Evolutionary conservation across 2,797 vertebrate genomes (phyloP).

Genomic region (Enteromius afrohamiltoni): DNA sequence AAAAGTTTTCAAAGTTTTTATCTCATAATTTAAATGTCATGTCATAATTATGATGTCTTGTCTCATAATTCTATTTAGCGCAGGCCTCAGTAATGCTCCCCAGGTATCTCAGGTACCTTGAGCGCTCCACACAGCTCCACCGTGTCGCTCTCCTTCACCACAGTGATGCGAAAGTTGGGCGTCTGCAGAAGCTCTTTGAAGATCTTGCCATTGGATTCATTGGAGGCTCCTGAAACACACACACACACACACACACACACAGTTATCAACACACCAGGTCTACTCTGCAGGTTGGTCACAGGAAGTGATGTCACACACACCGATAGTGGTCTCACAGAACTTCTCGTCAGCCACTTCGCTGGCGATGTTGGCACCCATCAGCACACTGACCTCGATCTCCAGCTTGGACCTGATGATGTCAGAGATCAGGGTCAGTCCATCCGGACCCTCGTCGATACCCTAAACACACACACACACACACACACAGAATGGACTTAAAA

Average conservation of each 20-base stretch:
- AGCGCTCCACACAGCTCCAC: constrained; percentile 88
- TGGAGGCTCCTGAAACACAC: constrained; percentile 77
- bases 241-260: constrained; percentile 48
- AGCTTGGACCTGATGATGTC: constrained; percentile 88
- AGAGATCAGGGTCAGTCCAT: constrained; percentile 85
- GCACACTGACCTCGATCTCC: constrained; percentile 85
- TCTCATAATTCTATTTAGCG: background rate
- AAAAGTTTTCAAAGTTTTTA: no score
- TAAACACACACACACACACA: constrained; percentile 58
- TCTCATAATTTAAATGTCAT: background rate
- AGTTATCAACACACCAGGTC: background rate
- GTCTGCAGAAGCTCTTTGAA: constrained; percentile 88
- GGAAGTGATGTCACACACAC: constrained; percentile 65
- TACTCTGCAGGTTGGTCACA: background rate
- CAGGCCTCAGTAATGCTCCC: background rate
- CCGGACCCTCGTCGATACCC: constrained; percentile 86
- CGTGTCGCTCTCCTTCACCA: constrained; percentile 81
- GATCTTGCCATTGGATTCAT: constrained; percentile 73
- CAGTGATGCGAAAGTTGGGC: constrained; percentile 83
- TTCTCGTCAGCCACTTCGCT: constrained; percentile 89
- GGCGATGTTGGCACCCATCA: constrained; percentile 93
- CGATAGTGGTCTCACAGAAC: constrained; percentile 92
- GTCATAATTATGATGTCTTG: background rate
- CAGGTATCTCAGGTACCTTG: constrained; percentile 73
- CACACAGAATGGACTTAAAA: background rate